Conservation (phyloP, 2,888 invertebrate genomes). For the Schrankia costaestrigalis region DNA sequence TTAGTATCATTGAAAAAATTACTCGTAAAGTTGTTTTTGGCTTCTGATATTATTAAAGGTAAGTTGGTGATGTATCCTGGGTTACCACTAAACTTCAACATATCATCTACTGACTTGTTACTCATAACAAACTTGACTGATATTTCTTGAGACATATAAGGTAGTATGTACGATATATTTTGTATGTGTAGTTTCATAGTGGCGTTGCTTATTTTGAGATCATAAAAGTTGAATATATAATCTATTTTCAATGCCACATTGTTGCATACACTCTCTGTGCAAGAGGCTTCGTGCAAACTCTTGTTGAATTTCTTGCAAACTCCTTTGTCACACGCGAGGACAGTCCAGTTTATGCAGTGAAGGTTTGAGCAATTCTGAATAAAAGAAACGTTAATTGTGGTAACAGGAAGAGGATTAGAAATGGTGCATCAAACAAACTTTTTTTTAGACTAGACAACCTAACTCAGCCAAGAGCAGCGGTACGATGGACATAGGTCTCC, state of each 20-base stretch:
- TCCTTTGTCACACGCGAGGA: conserved; percentile 46
- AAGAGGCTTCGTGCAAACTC: conserved; percentile 51
- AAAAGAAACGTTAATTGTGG: conserved; percentile 9
- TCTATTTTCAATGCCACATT: conserved; percentile 57
- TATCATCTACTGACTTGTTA: conserved; percentile 45
- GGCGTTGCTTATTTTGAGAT: conserved; percentile 55
- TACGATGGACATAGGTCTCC: no score
- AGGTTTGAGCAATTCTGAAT: conserved; percentile 66
- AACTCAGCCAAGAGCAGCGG: no score
- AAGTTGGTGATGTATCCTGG: conserved; percentile 86
- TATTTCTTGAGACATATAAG: conserved; percentile 54
- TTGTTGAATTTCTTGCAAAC: conserved; percentile 51
- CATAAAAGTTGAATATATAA: conserved; percentile 56
- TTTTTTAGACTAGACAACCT: no score
- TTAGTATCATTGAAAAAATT: conserved; percentile 49
- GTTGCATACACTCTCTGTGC: conserved; percentile 51
- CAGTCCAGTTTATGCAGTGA: conserved; percentile 62
- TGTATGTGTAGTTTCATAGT: conserved; percentile 51
- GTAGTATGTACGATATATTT: conserved; percentile 37
- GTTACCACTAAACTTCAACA: conserved; percentile 83
- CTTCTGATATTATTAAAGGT: conserved; percentile 78
- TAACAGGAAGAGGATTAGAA: neutral
- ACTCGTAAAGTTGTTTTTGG: conserved; percentile 50
- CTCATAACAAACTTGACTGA: conserved; percentile 52
- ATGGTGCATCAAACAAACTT: neutral